Evolutionary conservation across 2,888 invertebrate species (phyloP).

Genomic region (Volucella zonaria): DNA sequence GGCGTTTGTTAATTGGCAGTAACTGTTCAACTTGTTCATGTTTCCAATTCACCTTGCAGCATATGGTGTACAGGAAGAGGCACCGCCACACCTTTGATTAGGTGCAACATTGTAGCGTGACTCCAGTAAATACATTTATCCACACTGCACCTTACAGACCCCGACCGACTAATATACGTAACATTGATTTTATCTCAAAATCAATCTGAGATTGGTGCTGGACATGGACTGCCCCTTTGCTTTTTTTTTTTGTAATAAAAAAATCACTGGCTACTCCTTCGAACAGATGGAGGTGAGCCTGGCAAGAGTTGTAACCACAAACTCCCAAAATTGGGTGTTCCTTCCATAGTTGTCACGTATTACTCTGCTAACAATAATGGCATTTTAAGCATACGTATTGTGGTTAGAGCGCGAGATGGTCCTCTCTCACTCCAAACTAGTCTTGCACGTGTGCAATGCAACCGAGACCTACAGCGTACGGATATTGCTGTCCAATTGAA

Average conservation of each 20-base stretch:
- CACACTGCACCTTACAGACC: not conserved
- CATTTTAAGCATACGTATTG: conserved; percentile 35
- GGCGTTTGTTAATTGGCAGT: conserved; percentile 62
- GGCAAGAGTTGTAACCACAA: not conserved
- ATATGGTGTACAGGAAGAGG: not conserved
- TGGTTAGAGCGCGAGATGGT: not conserved
- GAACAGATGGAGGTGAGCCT: not conserved
- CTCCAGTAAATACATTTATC: conserved; percentile 47
- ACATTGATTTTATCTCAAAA: conserved; percentile 49
- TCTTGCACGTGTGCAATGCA: not conserved
- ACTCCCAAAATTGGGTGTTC: conserved; percentile 49
- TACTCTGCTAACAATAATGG: conserved; percentile 62
- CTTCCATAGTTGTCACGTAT: conserved; percentile 47
- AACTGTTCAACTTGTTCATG: conserved; percentile 41
- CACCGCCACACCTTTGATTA: conserved; percentile 11
- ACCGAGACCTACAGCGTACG: not conserved
- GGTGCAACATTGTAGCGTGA: conserved; percentile 37
- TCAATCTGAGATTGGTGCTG: conserved; percentile 23
- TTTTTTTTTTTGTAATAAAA: not conserved
- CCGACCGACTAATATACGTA: conserved; percentile 26
- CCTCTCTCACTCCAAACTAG: not conserved
- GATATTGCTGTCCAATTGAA: conserved; percentile 24
- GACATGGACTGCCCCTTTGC: too few relatives aligned
- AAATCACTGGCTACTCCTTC: not conserved
- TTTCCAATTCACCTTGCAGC: conserved; percentile 33